These are phyloP conservation scores for Piscicola geometra DNA, from an alignment of 2,888 invertebrate genomes.

Conservation along the genomic window DNA sequence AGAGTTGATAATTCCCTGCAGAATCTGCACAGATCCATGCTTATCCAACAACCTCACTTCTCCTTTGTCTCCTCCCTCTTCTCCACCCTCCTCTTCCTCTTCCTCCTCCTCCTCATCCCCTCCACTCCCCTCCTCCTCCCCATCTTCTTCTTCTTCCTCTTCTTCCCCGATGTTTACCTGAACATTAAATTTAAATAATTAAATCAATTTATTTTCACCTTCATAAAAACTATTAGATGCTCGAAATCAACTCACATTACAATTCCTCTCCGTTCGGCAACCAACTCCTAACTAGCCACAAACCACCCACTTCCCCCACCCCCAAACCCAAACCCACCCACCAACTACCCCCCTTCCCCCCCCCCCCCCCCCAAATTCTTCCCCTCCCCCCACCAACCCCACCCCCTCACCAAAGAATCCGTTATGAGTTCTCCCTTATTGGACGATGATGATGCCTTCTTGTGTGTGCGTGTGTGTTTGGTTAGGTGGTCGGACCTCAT, in stretches of 20 bases:
- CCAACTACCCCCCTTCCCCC: background rate
- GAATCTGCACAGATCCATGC: constrained; percentile 23
- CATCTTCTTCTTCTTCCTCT: constrained; percentile 27
- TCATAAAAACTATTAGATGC: no score
- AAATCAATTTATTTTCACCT: no score
- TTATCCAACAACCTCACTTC: constrained; percentile 28
- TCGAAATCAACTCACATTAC: no score
- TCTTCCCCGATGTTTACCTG: constrained; percentile 13
- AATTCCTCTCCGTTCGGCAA: no score
- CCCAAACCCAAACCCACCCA: background rate
- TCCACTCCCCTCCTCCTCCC: constrained; percentile 8
- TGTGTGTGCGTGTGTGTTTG: constrained; percentile 82
- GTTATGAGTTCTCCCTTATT: no score
- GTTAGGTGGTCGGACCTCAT: constrained; percentile 88
- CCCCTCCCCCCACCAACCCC: constrained; percentile 8
- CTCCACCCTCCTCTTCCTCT: background rate
- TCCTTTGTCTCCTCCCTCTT: background rate
- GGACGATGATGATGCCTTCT: constrained; percentile 15
- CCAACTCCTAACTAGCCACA: constrained; percentile 25
- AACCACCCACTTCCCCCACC: background rate
- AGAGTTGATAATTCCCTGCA: constrained; percentile 16
- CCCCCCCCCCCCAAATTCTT: background rate
- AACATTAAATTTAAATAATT: no score
- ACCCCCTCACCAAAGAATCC: no score
- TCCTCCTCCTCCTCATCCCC: background rate